Conservation (phyloP, 1,140 invertebrate species). For the Sycobia sp. region DNA sequence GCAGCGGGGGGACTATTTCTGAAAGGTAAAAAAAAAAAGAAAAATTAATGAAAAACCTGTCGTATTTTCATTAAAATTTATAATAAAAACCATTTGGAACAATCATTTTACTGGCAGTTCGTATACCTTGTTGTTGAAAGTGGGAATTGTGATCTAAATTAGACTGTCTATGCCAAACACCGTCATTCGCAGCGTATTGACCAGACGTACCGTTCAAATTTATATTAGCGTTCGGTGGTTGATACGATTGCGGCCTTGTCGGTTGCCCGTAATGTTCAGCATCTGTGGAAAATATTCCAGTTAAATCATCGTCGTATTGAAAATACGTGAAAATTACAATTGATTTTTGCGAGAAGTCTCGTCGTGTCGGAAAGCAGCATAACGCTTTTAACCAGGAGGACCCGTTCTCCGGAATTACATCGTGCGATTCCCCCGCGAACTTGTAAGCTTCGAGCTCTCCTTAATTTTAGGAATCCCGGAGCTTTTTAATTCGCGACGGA, state of each 20-base stretch:
- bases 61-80: background rate
- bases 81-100: constrained; percentile 21
- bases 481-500: too few relatives aligned
- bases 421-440: too few relatives aligned
- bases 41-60: background rate
- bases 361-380: too few relatives aligned
- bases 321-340: too few relatives aligned
- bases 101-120: constrained; percentile 35
- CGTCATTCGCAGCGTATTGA: constrained; percentile 50
- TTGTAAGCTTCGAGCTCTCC: too few relatives aligned
- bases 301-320: background rate
- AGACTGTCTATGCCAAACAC: constrained; percentile 50
- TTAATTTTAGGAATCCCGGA: too few relatives aligned
- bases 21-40: constrained; percentile 44
- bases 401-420: too few relatives aligned
- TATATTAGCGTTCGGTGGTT: constrained; percentile 48
- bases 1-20: constrained; percentile 60
- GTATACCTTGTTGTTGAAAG: constrained; percentile 54
- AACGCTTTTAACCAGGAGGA: too few relatives aligned
- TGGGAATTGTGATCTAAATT: constrained; percentile 47
- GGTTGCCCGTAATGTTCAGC: constrained; percentile 44
- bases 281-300: constrained; percentile 38
- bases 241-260: constrained; percentile 50
- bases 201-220: constrained; percentile 57
- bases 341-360: too few relatives aligned